Base-by-base conservation (phyloP, 2,888 invertebrate genomes). In the Trichopoda pennipes region DNA sequence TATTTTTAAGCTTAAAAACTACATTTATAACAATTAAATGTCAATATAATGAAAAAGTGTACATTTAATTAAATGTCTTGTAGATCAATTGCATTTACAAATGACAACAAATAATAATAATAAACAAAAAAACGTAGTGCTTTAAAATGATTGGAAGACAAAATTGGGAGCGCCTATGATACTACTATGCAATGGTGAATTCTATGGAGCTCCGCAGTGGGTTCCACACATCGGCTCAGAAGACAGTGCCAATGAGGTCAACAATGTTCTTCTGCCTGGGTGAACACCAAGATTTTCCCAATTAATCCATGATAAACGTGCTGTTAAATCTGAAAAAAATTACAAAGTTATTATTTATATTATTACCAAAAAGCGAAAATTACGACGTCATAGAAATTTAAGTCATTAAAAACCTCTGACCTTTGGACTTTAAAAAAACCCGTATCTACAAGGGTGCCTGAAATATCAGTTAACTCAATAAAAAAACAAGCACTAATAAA, bases 221-320 rank as follows among this genome's bases (percentile, higher is more conserved):
- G 85, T 78, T 3, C 91, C 90, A 73, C 90, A 90, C 86, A 90
- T 87, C 42, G 93, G 93, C 86, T 96, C 96, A 0, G 95, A 94
- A 61, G 95, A 95, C 16, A 97, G 92, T 0, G 96, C 95, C 19
- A 97, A 92, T 0, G 96, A 95, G 0, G 96, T 96, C 2, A 97
- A 92, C 8, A 96, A 93, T 81, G 96, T 96, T 86, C 97, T 93
- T 64, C 97, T 92, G 77, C 96, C 96, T 2, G 97, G 97, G 89
- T 96, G 97, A 4, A 99, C 97, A 0, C 99, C 99, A 1, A 99
- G 93, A 89, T 98, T 98, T 91, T 98, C 98, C 99, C 99, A 99
- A 89, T 99, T 98, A 87, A 99, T 99, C 99, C 99, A 99, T 0
- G 98, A 98, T 35, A 99, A 92, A 74, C 99, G 93, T 0, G 99